Conservation (phyloP, 2,888 invertebrate species). For the Pyrocoelia pectoralis region DNA sequence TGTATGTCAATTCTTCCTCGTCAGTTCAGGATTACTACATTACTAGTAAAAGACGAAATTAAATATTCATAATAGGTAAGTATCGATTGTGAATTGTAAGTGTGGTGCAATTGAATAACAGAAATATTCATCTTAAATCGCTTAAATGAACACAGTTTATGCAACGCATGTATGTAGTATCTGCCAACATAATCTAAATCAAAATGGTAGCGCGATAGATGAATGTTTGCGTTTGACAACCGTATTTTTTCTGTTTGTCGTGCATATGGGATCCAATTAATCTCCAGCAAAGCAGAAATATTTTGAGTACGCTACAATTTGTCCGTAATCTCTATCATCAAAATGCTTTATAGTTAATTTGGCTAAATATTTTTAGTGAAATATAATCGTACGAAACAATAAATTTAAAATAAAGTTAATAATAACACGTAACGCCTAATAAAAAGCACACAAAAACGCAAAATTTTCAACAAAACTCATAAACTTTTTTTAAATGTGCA, state of each 20-base stretch:
- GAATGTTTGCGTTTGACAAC: conserved; percentile 30
- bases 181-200: conserved; percentile 25
- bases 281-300: conserved; percentile 25
- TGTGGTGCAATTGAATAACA: too few species aligned
- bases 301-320: conserved; percentile 17
- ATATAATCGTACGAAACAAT: neutral
- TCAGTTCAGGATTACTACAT: too few species aligned
- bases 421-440: neutral
- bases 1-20: too few species aligned
- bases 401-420: neutral
- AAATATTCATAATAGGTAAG: too few species aligned
- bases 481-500: conserved; percentile 8
- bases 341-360: conserved; percentile 11
- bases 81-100: too few species aligned
- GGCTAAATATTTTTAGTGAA: conserved; percentile 4
- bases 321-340: conserved; percentile 16
- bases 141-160: conserved; percentile 19
- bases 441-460: neutral
- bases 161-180: conserved; percentile 13
- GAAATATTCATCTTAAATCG: neutral
- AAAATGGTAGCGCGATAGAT: conserved; percentile 23
- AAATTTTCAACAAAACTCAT: conserved; percentile 14
- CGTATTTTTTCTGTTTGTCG: conserved; percentile 26
- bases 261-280: conserved; percentile 27
- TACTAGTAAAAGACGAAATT: too few species aligned